A percentile compares a stretch with the other conserved stretches of the same genome.
Evolutionary conservation across 1,140 invertebrate species (phyloP).

Genomic region (Drosophila nigromelanica): DNA sequence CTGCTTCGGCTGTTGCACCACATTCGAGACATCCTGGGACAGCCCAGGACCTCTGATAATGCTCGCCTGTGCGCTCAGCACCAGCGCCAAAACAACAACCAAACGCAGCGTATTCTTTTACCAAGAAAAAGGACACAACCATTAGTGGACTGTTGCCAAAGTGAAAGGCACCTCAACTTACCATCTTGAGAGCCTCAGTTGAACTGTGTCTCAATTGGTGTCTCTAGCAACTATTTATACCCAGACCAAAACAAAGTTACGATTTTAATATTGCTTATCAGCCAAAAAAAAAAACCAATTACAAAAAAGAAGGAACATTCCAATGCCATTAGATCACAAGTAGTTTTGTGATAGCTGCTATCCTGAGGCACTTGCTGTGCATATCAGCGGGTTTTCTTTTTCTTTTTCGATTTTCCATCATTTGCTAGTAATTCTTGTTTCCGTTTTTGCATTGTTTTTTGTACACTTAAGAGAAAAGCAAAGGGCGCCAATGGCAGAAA

Average conservation of each 20-base stretch:
- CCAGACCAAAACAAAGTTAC: constrained; percentile 8
- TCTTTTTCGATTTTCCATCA: constrained; percentile 10
- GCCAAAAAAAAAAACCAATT: neutral
- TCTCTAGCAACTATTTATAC: constrained; percentile 51
- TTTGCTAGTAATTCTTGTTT: constrained; percentile 23
- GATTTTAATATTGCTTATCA: neutral
- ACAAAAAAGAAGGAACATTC: constrained; percentile 30
- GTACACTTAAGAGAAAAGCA: constrained; percentile 46
- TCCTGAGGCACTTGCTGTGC: constrained; percentile 23
- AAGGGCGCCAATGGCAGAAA: constrained; percentile 68
- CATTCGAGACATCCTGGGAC: neutral
- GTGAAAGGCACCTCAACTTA: constrained; percentile 41
- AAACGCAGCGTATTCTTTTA: constrained; percentile 44
- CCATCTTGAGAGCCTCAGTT: constrained; percentile 59
- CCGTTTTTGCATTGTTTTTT: constrained; percentile 20
- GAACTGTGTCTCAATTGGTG: constrained; percentile 48
- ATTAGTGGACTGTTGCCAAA: constrained; percentile 13
- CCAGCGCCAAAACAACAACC: constrained; percentile 31
- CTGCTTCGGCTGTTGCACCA: constrained; percentile 11
- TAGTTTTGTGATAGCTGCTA: constrained; percentile 9
- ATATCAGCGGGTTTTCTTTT: constrained; percentile 11
- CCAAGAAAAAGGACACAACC: neutral
- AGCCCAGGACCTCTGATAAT: neutral
- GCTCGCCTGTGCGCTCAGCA: constrained; percentile 12
- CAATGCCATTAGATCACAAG: constrained; percentile 39